These are phyloP conservation scores for Neocrepidodera transversa DNA, from an alignment of 2,888 invertebrate genomes.

Conservation along the genomic window DNA sequence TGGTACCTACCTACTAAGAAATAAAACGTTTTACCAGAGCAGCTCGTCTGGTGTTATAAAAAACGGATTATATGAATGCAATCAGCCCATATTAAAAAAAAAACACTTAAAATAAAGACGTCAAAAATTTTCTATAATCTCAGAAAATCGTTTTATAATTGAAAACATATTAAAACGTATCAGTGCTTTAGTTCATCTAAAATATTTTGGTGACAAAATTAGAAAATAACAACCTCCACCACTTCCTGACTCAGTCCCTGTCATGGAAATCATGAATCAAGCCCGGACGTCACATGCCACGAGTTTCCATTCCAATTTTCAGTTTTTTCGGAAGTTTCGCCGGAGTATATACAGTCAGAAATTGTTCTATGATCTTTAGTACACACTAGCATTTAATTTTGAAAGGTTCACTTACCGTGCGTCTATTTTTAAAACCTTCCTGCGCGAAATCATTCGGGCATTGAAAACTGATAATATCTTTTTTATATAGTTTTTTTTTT, in stretches of 20 bases:
- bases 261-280: background rate
- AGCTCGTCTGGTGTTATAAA: no score
- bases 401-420: constrained; percentile 11
- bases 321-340: constrained; percentile 17
- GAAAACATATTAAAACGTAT: no score
- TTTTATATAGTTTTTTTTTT: background rate
- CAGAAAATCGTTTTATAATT: no score
- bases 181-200: no score
- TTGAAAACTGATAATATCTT: background rate
- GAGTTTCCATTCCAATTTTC: constrained; percentile 16
- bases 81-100: no score
- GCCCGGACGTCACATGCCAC: background rate
- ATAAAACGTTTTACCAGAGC: no score
- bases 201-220: no score
- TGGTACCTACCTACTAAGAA: no score
- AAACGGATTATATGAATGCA: no score
- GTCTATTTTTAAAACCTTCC: constrained; percentile 14
- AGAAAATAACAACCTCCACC: no score
- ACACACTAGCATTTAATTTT: constrained; percentile 15
- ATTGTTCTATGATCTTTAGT: constrained; percentile 14
- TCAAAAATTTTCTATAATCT: no score
- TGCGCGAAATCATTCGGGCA: constrained; percentile 3
- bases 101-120: no score
- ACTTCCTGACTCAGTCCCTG: background rate
- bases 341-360: constrained; percentile 19